Evolutionary conservation across 1,140 invertebrate genomes (phyloP).

Genomic region (Diplogasteroides magnus): DNA sequence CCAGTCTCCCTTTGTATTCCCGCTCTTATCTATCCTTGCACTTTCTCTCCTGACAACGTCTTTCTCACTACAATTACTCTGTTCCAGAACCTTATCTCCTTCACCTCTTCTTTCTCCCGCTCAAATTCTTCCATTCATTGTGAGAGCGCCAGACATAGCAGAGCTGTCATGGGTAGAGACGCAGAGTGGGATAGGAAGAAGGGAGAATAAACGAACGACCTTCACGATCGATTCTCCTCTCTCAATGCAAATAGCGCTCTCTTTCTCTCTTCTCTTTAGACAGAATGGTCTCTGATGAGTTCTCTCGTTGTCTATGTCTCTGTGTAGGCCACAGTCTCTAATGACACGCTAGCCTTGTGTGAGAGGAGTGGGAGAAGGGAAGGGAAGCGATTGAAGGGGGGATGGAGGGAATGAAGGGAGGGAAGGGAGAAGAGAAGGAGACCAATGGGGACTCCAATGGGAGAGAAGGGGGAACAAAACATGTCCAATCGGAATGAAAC

Average conservation of each 20-base stretch:
- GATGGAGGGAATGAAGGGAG: not conserved
- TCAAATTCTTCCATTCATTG: too few relatives aligned
- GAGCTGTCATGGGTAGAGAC: not conserved
- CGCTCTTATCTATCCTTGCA: too few relatives aligned
- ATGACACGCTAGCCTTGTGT: not conserved
- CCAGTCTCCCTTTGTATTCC: too few relatives aligned
- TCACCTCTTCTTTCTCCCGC: too few relatives aligned
- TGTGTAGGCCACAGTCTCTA: not conserved
- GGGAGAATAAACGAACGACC: not conserved
- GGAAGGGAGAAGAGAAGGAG: constrained; percentile 6
- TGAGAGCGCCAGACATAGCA: too few relatives aligned
- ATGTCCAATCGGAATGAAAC: not conserved
- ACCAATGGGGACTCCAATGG: constrained; percentile 13
- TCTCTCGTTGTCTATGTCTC: not conserved
- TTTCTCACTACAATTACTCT: too few relatives aligned
- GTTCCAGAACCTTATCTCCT: too few relatives aligned
- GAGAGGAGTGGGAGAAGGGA: not conserved
- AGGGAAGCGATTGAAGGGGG: not conserved
- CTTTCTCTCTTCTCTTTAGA: not conserved
- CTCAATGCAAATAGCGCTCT: not conserved
- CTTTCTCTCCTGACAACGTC: too few relatives aligned
- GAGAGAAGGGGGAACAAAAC: not conserved
- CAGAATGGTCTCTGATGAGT: not conserved
- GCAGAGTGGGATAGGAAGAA: not conserved
- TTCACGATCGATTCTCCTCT: not conserved